Evolutionary conservation across 2,113 vertebrate genomes (phyloP), one percentile per base, ranked within the genome.

Genomic region (Harpagus bidentatus): DNA sequence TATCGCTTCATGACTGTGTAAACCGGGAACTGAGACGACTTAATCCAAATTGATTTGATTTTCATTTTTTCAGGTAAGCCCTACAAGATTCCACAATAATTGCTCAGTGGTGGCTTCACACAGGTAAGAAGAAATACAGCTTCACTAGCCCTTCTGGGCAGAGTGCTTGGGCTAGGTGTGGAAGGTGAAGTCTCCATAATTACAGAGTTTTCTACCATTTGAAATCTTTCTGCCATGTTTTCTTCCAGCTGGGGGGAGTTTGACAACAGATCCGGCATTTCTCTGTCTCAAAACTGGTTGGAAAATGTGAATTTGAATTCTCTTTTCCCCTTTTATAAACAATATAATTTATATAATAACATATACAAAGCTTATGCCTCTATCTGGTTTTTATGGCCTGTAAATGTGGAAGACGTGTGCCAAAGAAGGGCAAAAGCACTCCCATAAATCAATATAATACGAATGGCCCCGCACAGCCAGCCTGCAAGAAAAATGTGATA

Each of bases 401-500:
- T 69, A 77, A 90, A 69, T n/a, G 48, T 56, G 40, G 84, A 61
- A 96, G 67, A 82, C 0, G 0, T n/a, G 63, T 69, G 73, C 94
- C 88, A 91, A 78, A 94, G 59, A 59, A 62, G 69, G 66, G 61
- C 59, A 81, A 85, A 95, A 95, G 22, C 62, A 31, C 82, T 87
- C 81, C 53, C 48, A 80, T 74, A 87, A 88, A 96, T 82, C 45
- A 1, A 58, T 94, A 87, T 31, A 48, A 48, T 58, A 29, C 1
- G 2, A 87, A 65, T 8, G n/a, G 31, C 36, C 32, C 31, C 2
- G 8, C 36, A 76, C 34, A 95, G 52, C 45, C 83, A 50, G 42
- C 18, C 71, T 74, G 80, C 38, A 87, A 87, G 86, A 94, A 95
- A 94, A 95, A 95, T 76, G 71, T 61, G 73, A 78, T 72, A 62